phyloP scores from a whole-genome alignment of 2,888 invertebrate species.

The Scaeva pyrastri region DNA sequence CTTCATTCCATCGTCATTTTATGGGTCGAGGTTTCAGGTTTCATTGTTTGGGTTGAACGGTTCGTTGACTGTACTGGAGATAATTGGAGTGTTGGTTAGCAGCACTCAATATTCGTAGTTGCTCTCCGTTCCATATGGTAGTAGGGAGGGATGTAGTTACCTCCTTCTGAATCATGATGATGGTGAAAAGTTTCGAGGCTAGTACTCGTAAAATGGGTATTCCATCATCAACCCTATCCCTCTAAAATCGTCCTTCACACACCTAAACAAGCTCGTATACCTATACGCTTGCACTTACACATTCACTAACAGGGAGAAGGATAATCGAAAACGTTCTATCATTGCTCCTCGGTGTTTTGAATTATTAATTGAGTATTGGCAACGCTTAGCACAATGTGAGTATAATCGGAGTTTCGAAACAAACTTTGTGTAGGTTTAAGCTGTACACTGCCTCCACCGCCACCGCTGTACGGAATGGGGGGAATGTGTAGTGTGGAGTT shows the following conservation, averaged over 20 bases:
- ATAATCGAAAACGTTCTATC: slow-evolving; percentile 46
- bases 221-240: slow-evolving; percentile 11
- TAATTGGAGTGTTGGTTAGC: slow-evolving; percentile 72
- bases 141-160: slow-evolving; percentile 26
- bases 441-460: too few relatives aligned
- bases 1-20: slow-evolving; percentile 44
- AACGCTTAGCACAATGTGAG: slow-evolving; percentile 47
- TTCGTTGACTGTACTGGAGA: slow-evolving; percentile 72
- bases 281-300: neutral
- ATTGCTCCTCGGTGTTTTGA: slow-evolving; percentile 30
- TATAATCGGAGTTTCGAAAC: slow-evolving; percentile 39
- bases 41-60: slow-evolving; percentile 75
- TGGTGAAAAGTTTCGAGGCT: slow-evolving; percentile 44
- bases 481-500: neutral
- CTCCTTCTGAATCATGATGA: slow-evolving; percentile 8
- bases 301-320: slow-evolving; percentile 9
- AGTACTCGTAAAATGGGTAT: slow-evolving; percentile 18
- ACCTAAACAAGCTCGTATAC: neutral
- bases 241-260: neutral
- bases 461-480: too few relatives aligned
- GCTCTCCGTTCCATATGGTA: neutral
- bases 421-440: neutral
- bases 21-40: slow-evolving; percentile 74
- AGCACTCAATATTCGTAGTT: slow-evolving; percentile 38
- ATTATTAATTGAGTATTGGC: slow-evolving; percentile 67